A percentile compares a stretch with the other conserved stretches of the same genome.
phyloP scores from a whole-genome alignment of 2,113 vertebrate species.

The Capreolus pygargus region DNA sequence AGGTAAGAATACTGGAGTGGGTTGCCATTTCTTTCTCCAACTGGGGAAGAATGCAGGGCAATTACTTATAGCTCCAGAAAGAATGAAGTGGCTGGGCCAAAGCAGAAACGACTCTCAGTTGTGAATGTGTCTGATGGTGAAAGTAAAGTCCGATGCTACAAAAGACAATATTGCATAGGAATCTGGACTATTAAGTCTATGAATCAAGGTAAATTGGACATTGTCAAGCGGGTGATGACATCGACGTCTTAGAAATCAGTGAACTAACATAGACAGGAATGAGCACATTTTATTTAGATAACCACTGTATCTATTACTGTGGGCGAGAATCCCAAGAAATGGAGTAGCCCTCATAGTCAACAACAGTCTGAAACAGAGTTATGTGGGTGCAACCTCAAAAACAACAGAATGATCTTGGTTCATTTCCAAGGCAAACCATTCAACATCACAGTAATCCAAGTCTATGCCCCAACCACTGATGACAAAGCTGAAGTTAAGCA shows the following conservation, averaged over 20 bases:
- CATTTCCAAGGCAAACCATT: background rate
- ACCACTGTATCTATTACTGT: background rate
- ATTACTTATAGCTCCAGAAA: background rate
- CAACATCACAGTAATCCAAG: background rate
- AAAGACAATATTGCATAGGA: background rate
- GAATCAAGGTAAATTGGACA: background rate
- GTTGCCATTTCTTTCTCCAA: background rate
- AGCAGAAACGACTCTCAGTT: background rate
- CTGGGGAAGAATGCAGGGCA: background rate
- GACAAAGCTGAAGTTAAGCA: background rate
- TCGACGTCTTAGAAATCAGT: background rate
- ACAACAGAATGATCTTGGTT: background rate
- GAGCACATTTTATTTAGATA: background rate
- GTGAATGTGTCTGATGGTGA: background rate
- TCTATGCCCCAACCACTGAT: background rate
- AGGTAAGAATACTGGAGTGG: background rate
- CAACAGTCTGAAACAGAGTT: background rate
- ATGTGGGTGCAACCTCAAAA: background rate
- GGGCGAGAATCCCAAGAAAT: background rate
- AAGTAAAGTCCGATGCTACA: background rate
- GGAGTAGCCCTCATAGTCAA: background rate
- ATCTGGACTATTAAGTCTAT: background rate
- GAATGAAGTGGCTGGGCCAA: background rate
- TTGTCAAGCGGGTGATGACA: background rate
- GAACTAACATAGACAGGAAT: background rate